Conservation (phyloP, 1,140 invertebrate genomes). For the Papilio helenus region DNA sequence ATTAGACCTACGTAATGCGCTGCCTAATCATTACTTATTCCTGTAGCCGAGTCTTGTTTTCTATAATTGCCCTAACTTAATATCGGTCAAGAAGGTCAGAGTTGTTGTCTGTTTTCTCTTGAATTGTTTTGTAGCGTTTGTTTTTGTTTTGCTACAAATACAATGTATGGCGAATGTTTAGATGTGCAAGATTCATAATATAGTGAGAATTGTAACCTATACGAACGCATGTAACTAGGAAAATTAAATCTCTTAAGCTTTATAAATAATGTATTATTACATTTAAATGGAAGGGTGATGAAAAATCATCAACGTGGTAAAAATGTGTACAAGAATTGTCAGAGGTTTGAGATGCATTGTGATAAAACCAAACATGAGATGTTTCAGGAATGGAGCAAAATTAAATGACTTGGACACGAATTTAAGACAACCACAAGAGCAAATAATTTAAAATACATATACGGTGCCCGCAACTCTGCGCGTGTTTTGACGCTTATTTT, state of each 20-base stretch:
- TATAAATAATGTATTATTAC: too few relatives aligned
- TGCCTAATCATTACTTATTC: slow-evolving; percentile 19
- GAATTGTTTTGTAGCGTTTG: slow-evolving; percentile 8
- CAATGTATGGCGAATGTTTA: neutral
- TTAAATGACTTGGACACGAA: neutral
- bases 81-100: slow-evolving; percentile 22
- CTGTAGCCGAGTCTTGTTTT: slow-evolving; percentile 7
- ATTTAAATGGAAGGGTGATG: too few relatives aligned
- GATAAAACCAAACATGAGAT: neutral
- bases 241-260: neutral
- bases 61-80: slow-evolving; percentile 22
- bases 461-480: neutral
- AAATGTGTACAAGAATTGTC: too few relatives aligned
- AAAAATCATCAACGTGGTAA: too few relatives aligned
- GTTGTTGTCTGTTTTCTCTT: slow-evolving; percentile 7
- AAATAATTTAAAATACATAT: neutral
- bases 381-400: neutral
- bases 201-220: neutral
- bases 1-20: slow-evolving; percentile 22
- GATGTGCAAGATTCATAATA: neutral
- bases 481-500: slow-evolving; percentile 57
- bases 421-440: neutral
- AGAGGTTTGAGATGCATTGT: too few relatives aligned
- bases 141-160: neutral
- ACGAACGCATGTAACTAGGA: neutral